Evolutionary conservation across 2,797 vertebrate species (phyloP), one percentile per base, ranked within the genome.

Genomic region (Sardinella longiceps): DNA sequence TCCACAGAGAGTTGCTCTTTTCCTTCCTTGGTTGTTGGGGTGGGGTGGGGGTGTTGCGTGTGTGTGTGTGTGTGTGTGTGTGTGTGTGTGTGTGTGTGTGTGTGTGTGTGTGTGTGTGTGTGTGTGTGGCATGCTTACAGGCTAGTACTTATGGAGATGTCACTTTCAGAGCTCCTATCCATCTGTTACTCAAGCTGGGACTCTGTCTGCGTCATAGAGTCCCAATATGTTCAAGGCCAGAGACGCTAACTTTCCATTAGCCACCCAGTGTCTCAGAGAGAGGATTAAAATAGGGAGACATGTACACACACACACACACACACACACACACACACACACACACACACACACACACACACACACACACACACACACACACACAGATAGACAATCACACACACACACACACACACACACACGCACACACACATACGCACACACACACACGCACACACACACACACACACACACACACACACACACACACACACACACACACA

Each of bases 101-200:
- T 60, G 37, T 85, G 37, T 43, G 28, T 45, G 45, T 37, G 58
- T 60, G 58, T 60, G 56, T 60, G 37, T 85, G 37, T 43, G 28
- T 45, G 45, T 37, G 81, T 86, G 70, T 85, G 87, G 82, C 82
- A 88, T 90, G 88, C 90, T 89, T 88, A 87, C 84, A 83, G 86
- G 91, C n/a, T 82, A 66, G 58, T 84, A 77, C 80, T 86, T 90
- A 89, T 89, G 87, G 91, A 94, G 89, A 91, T 91, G 91, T 91
- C 90, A 88, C 58, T 88, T 92, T 86, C 85, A 89, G 84, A 81
- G 87, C 86, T 91, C 91, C 94, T 90, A 89, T 87, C 89, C 92
- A 91, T 90, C 91, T 93, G 93, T 88, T 91, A 89, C 70, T 83
- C 90, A 87, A 83, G 90, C 92, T 20, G 87, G 92, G 87, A 63